Evolutionary conservation across 2,797 vertebrate species (phyloP), one percentile per base, ranked within the genome.

Genomic region (Botia kubotai): DNA sequence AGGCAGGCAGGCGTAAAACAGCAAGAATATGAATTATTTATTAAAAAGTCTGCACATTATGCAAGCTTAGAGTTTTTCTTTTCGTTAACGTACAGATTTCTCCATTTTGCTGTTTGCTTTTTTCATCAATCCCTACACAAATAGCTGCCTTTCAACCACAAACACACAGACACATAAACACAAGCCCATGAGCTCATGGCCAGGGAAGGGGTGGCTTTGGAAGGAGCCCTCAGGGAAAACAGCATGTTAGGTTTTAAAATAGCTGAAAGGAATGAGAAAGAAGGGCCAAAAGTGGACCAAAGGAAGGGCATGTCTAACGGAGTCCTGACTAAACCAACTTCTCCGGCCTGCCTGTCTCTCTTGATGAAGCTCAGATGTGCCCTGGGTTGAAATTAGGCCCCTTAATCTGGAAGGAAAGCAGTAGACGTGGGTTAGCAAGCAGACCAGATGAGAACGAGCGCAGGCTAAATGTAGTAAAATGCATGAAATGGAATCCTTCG

Each of bases 41-140:
- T 94, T 91, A 94, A 92, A 93, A 92, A 76, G 39, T 77, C 94
- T 95, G 95, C 96, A 96, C 96, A 96, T 95, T 95, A 93, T 95
- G 94, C 95, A 95, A 94, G 92, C 90, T 17, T 93, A 95, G 91
- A 94, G 94, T 93, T 95, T 95, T 92, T 93, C 89, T 91, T 86
- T 52, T 72, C 33, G 87, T 87, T 88, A 82, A 86, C 88, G 87
- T 88, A 86, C 29, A 33, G 82, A 73, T 82, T 26, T 88, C 88
- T 86, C 86, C 90, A 86, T 87, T 89, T 91, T 90, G 89, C 92
- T 82, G 29, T 83, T 77, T 50, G 65, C 60, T 33, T 77, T 58
- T 84, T 75, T 87, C 63, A 81, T 63, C 39, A 82, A 82, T 78
- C 79, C 75, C 77, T 26, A 66, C 72, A 84, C 75, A 68, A 81